phyloP scores from a whole-genome alignment of 1,140 invertebrate genomes.

The Drosophila sp. region DNA sequence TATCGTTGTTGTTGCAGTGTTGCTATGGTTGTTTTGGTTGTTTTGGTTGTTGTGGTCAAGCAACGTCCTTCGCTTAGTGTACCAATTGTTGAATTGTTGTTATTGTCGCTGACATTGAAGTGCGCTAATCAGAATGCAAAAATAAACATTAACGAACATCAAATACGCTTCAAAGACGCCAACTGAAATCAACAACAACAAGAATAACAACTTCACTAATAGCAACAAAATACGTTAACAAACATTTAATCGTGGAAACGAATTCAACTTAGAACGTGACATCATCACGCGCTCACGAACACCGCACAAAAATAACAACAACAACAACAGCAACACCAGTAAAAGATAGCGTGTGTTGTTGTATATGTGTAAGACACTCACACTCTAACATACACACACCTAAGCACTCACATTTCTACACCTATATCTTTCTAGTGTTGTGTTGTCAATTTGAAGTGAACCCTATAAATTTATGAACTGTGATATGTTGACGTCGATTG shows the following conservation, averaged over 20 bases:
- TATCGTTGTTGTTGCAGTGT: slow-evolving; percentile 1
- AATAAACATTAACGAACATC: slow-evolving; percentile 80
- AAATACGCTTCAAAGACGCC: slow-evolving; percentile 52
- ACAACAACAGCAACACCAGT: slow-evolving; percentile 31
- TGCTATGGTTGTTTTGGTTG: slow-evolving; percentile 30
- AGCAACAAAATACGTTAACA: slow-evolving; percentile 62
- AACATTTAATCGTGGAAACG: slow-evolving; percentile 75
- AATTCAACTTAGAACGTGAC: slow-evolving; percentile 82
- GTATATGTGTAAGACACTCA: slow-evolving; percentile 43
- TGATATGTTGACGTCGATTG: slow-evolving; percentile 30
- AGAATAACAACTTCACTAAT: slow-evolving; percentile 21
- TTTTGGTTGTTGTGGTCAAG: slow-evolving; percentile 39
- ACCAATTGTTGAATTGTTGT: slow-evolving; percentile 11
- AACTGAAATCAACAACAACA: slow-evolving; percentile 40
- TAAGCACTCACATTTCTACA: background rate
- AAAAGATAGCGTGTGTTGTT: slow-evolving; percentile 57
- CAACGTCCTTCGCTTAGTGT: slow-evolving; percentile 51
- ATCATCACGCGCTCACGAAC: slow-evolving; percentile 76
- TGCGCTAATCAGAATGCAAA: slow-evolving; percentile 79
- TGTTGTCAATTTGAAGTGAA: slow-evolving; percentile 53
- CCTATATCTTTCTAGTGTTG: slow-evolving; percentile 14
- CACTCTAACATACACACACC: slow-evolving; percentile 28
- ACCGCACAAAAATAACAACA: slow-evolving; percentile 5
- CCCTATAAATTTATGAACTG: slow-evolving; percentile 49
- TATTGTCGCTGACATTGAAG: slow-evolving; percentile 46